These are phyloP conservation scores for Suricata suricatta DNA, from an alignment of 2,113 vertebrate species.

Conservation along the genomic window DNA sequence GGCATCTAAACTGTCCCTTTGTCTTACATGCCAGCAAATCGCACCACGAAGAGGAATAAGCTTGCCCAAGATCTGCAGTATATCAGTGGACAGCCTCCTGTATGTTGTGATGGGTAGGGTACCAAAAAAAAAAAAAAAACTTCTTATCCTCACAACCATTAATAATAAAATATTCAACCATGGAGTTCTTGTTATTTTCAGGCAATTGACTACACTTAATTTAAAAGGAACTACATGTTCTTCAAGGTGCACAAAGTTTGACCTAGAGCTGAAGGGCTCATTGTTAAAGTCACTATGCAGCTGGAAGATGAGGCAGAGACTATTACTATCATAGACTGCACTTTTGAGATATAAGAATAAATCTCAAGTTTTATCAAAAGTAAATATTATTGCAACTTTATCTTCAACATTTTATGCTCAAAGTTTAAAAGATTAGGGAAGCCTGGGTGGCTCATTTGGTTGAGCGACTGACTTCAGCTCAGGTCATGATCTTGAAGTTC, in stretches of 20 bases:
- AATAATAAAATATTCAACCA: neutral
- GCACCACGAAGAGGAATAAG: neutral
- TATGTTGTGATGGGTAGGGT: too few species aligned
- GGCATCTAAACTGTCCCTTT: neutral
- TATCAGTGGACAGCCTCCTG: neutral
- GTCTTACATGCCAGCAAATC: neutral
- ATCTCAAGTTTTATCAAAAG: conserved; percentile 36
- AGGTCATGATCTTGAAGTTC: too few species aligned
- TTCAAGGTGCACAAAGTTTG: neutral
- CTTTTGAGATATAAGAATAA: neutral
- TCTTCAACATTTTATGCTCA: neutral
- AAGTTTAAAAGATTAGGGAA: neutral
- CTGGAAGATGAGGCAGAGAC: neutral
- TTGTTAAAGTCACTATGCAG: neutral
- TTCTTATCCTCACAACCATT: neutral
- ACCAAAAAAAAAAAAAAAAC: neutral
- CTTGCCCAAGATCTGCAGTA: neutral
- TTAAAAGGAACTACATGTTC: neutral
- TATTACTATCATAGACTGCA: neutral
- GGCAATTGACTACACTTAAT: neutral
- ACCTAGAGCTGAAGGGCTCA: neutral
- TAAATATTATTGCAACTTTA: conserved; percentile 27
- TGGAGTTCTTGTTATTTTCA: neutral
- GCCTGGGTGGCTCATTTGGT: too few species aligned
- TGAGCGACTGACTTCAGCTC: too few species aligned